Evolutionary conservation across 2,797 vertebrate genomes (phyloP), one percentile per base, ranked within the genome.

Genomic region (Myotis pilosus): DNA sequence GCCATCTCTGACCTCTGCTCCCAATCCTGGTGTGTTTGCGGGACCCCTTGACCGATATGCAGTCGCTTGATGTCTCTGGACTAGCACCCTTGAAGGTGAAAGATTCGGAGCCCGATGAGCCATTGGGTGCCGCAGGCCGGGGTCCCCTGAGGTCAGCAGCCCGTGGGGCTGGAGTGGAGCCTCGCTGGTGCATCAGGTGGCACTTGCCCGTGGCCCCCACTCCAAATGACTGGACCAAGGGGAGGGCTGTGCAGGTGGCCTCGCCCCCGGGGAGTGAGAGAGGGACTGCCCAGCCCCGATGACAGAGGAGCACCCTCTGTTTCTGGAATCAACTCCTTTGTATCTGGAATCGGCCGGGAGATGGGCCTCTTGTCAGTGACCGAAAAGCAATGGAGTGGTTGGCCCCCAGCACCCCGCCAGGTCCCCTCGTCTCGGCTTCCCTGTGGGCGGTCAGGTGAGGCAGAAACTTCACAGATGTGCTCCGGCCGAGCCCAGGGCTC

Each of bases 201-300:
- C 22, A 22, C 16, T 5, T 28, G 15, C 1, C 47, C 28, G 0
- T 6, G n/a, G n/a, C 3, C 1, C 30, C 2, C 47, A n/a, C 25
- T 11, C 82, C 86, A 51, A 36, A n/a, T 82, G 92, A 36, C 60
- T 30, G 25, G 57, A 16, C 28, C 10, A 1, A 1, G 8, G n/a
- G 49, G 72, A 25, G 15, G 25, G 85, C 36, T 12, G 15, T 44
- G 28, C 53, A n/a, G 15, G 88, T 17, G 66, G 66, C 71, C 74
- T 76, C 10, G 28, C 41, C 2, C 38, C 25, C 16, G 13, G 15
- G 30, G 51, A 66, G 15, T 4, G 3, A 55, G 44, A 33, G 53
- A 25, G 0, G 9, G 74, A 62, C 30, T 15, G 9, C 49, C 75
- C 36, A 36, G 55, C 16, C 17, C 25, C 11, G 16, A 28, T 79